phyloP scores from a whole-genome alignment of 53 echinoderm and acorn worm species.

The Temnopleurus reevesii region DNA sequence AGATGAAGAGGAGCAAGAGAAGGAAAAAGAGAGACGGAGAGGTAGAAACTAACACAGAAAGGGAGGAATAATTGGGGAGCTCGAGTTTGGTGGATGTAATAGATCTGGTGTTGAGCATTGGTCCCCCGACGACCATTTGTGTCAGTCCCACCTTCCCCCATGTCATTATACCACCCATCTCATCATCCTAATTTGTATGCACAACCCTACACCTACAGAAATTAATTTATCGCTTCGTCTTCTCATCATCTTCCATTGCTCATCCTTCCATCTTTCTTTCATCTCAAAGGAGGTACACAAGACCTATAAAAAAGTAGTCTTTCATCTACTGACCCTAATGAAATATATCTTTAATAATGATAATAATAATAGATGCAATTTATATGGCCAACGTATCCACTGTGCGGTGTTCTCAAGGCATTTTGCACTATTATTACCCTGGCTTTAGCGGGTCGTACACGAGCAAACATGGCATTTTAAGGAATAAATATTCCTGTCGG shows the following conservation, averaged over 20 bases:
- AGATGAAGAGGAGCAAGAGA: background rate
- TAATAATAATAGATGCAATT: too few species aligned
- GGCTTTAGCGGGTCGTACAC: too few species aligned
- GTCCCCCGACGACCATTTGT: slow-evolving; percentile 42
- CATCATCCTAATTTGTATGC: slow-evolving; percentile 43
- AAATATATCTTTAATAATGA: too few species aligned
- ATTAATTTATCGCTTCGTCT: slow-evolving; percentile 60
- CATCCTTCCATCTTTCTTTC: background rate
- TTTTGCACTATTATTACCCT: too few species aligned
- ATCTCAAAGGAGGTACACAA: too few species aligned
- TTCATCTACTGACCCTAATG: too few species aligned
- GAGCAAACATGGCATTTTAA: too few species aligned
- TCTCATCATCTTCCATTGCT: slow-evolving; percentile 10
- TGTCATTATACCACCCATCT: slow-evolving; percentile 42
- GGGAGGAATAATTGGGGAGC: slow-evolving; percentile 5
- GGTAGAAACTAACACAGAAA: background rate
- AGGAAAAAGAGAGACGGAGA: slow-evolving; percentile 9
- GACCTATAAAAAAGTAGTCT: too few species aligned
- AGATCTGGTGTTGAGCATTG: slow-evolving; percentile 39
- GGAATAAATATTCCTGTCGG: too few species aligned
- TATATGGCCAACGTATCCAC: too few species aligned
- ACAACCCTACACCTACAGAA: slow-evolving; percentile 42
- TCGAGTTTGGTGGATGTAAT: slow-evolving; percentile 9
- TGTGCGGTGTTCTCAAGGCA: too few species aligned
- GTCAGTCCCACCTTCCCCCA: slow-evolving; percentile 51